phyloP scores from a whole-genome alignment of 1,140 invertebrate genomes.

The Bombus terrestris region DNA sequence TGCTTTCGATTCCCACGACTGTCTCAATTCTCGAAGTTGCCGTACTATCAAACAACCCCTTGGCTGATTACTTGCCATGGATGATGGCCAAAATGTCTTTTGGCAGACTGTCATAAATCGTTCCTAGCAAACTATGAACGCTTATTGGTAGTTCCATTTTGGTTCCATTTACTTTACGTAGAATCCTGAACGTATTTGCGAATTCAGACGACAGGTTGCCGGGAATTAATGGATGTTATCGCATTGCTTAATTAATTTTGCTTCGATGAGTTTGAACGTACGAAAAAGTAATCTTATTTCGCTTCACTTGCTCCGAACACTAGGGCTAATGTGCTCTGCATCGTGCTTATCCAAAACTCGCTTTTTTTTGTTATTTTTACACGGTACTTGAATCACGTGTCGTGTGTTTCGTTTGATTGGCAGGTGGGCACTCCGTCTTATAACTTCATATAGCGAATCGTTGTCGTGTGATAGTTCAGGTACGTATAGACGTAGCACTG shows the following conservation, averaged over 20 bases:
- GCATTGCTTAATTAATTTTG: neutral
- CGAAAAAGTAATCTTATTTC: neutral
- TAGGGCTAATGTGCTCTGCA: neutral
- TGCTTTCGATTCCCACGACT: neutral
- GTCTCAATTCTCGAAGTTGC: neutral
- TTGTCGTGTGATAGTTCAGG: conserved; percentile 6
- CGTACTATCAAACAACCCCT: neutral
- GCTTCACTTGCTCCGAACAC: neutral
- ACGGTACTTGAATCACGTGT: neutral
- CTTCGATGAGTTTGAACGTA: neutral
- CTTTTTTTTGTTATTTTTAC: neutral
- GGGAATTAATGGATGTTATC: neutral
- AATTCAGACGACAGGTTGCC: neutral
- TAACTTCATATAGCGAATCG: conserved; percentile 4
- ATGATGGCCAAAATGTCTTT: neutral
- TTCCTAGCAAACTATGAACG: neutral
- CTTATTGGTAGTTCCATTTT: too few species aligned
- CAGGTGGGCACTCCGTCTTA: neutral
- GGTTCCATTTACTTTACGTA: neutral
- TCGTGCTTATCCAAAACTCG: neutral
- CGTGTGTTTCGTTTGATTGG: conserved; percentile 6
- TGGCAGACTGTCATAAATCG: neutral
- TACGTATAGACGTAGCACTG: conserved; percentile 6
- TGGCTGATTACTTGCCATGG: neutral
- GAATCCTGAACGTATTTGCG: neutral